These are phyloP conservation scores for Labia minor DNA, from an alignment of 2,888 invertebrate genomes.

Conservation along the genomic window DNA sequence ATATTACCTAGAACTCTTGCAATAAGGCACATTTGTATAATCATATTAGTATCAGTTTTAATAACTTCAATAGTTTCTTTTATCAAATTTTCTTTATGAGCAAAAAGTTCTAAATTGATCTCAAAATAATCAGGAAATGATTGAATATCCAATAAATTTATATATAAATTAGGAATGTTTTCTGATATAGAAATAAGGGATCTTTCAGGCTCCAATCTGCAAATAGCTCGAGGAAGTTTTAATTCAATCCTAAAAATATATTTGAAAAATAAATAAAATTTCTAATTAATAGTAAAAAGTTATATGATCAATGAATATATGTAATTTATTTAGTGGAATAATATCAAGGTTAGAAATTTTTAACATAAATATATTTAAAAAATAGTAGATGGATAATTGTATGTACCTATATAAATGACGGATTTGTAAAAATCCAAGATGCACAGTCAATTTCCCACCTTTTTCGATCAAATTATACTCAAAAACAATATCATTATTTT, in stretches of 20 bases:
- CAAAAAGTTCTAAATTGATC: conserved; percentile 22
- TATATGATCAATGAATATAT: no score
- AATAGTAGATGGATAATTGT: no score
- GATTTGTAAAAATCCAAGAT: conserved; percentile 36
- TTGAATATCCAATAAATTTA: background rate
- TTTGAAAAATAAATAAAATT: background rate
- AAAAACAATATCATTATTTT: conserved; percentile 29
- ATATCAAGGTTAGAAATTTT: background rate
- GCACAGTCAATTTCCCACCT: conserved; percentile 30
- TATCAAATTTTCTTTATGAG: conserved; percentile 26
- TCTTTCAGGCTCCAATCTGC: background rate
- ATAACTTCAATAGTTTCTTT: conserved; percentile 24
- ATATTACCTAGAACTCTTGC: conserved; percentile 25
- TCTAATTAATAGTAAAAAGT: no score
- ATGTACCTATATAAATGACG: conserved; percentile 32
- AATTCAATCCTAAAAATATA: background rate
- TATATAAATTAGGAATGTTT: conserved; percentile 13
- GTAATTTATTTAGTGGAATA: background rate
- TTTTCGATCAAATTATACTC: conserved; percentile 28
- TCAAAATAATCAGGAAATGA: background rate
- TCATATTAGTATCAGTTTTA: background rate
- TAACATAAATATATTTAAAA: background rate
- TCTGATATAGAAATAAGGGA: background rate
- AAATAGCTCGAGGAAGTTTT: background rate
- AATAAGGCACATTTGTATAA: conserved; percentile 18